Conservation (phyloP, 1,140 invertebrate species). For the Drosophila murphyi region DNA sequence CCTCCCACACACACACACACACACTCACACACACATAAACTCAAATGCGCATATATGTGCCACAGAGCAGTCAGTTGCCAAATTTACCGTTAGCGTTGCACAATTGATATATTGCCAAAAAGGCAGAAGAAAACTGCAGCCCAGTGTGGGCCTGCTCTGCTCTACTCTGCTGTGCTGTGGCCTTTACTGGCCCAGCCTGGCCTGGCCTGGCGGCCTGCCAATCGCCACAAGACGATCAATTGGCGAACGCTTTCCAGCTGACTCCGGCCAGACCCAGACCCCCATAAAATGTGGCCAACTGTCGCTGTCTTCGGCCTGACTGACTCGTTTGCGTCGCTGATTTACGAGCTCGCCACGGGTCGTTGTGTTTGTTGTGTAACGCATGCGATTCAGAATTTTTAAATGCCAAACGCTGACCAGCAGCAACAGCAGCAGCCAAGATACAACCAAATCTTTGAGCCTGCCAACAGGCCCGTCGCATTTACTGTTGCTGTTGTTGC, state of each 20-base stretch:
- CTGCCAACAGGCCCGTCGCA: not conserved
- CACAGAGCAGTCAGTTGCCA: slow-evolving; percentile 49
- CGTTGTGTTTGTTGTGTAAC: slow-evolving; percentile 75
- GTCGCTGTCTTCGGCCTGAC: slow-evolving; percentile 52
- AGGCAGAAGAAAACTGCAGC: slow-evolving; percentile 60
- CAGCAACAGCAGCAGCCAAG: slow-evolving; percentile 44
- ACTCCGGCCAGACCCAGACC: slow-evolving; percentile 38
- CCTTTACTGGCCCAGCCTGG: slow-evolving; percentile 4
- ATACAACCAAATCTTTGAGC: slow-evolving; percentile 28
- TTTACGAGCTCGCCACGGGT: slow-evolving; percentile 82
- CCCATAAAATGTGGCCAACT: slow-evolving; percentile 77
- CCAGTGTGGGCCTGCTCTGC: slow-evolving; percentile 47
- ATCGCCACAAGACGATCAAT: slow-evolving; percentile 78
- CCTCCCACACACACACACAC: slow-evolving; percentile 58
- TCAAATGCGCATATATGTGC: not conserved
- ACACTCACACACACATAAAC: not conserved
- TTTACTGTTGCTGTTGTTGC: slow-evolving; percentile 5
- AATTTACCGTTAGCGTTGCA: slow-evolving; percentile 73
- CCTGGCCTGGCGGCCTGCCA: slow-evolving; percentile 62
- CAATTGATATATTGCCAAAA: slow-evolving; percentile 76
- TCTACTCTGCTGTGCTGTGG: not conserved
- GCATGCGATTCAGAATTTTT: slow-evolving; percentile 82
- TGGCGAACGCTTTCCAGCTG: slow-evolving; percentile 50
- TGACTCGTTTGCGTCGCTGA: slow-evolving; percentile 74
- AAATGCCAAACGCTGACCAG: slow-evolving; percentile 72